Conservation (phyloP, 2,888 invertebrate species). For the Drosophila falleni region DNA sequence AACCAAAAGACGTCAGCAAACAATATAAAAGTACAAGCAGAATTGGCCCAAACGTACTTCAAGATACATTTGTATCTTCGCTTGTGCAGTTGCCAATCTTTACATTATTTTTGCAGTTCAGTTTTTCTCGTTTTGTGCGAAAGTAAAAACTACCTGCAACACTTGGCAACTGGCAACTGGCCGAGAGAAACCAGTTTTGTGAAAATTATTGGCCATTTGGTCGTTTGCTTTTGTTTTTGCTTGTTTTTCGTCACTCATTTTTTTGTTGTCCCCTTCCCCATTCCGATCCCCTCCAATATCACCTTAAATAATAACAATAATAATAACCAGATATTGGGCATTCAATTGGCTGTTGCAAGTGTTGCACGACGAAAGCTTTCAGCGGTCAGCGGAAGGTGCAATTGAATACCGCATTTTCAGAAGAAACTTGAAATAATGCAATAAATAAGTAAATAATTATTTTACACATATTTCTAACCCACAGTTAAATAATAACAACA, state of each 20-base stretch:
- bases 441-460: slow-evolving; percentile 14
- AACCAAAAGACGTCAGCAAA: slow-evolving; percentile 53
- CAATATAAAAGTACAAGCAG: slow-evolving; percentile 37
- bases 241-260: slow-evolving; percentile 40
- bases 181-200: slow-evolving; percentile 73
- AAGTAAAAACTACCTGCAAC: slow-evolving; percentile 80
- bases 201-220: slow-evolving; percentile 68
- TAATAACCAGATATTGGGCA: slow-evolving; percentile 48
- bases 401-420: background rate
- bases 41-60: slow-evolving; percentile 46
- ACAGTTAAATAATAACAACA: slow-evolving; percentile 40
- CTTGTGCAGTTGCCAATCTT: slow-evolving; percentile 38
- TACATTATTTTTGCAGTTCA: background rate
- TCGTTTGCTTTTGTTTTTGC: slow-evolving; percentile 49
- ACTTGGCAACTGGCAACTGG: slow-evolving; percentile 40
- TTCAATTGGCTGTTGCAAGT: slow-evolving; percentile 44
- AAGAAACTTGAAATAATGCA: background rate
- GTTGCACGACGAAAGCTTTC: slow-evolving; percentile 23
- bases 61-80: slow-evolving; percentile 68
- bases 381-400: slow-evolving; percentile 34
- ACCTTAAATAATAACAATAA: slow-evolving; percentile 13
- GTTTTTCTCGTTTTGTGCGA: slow-evolving; percentile 68
- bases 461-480: slow-evolving; percentile 27
- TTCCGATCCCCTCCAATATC: background rate
- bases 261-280: background rate